Evolutionary conservation across 2,113 vertebrate genomes (phyloP), one percentile per base, ranked within the genome.

Genomic region (Poeciliopsis turrubarensis): DNA sequence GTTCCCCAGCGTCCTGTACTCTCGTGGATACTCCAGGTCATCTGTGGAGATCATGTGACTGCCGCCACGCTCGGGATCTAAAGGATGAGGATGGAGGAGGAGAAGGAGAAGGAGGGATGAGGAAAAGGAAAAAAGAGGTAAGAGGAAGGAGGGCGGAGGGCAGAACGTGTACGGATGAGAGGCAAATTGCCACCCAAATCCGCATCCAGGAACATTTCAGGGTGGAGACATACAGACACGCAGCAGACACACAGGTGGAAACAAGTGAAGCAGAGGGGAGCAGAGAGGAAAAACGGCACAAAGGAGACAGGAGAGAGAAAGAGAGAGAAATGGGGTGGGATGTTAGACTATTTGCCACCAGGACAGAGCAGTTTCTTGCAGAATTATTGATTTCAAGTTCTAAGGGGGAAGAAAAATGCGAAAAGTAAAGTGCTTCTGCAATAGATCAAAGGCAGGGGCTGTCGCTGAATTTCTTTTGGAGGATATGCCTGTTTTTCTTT

Each of bases 11-110:
- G 97, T 98, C 82, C 98, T 95, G 93, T 98, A 98, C 80, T 99
- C 98, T 69, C 97, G 91, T 1, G 98, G 98, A 93, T 99, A 99
- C 89, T 99, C 97, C 84, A 97, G 94, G 95, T 99, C 98, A 85
- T 99, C 98, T 1, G 97, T 96, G 15, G 98, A 99, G 95, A 99
- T 98, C 97, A 99, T 97, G 94, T 98, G 98, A 92, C 95, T 93
- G 91, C 97, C 96, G 54, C 94, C 95, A 90, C 97, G 95, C 94
- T 98, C 97, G 34, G 96, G 95, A 95, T 98, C 98, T 99, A 93
- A 69, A 57, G 67, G 61, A 54, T 3, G 47, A 64, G 71, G 66
- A 75, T 5, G 68, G 75, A 62, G n/a, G 60, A 22, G 14, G 9
- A 57, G 39, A 62, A n/a, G 10, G 9, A 57, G 39, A 61, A 47